A percentile compares a stretch with the other conserved stretches of the same genome.
These are phyloP conservation scores for Cynopterus sphinx DNA, from an alignment of 2,797 vertebrate species.

Conservation along the genomic window DNA sequence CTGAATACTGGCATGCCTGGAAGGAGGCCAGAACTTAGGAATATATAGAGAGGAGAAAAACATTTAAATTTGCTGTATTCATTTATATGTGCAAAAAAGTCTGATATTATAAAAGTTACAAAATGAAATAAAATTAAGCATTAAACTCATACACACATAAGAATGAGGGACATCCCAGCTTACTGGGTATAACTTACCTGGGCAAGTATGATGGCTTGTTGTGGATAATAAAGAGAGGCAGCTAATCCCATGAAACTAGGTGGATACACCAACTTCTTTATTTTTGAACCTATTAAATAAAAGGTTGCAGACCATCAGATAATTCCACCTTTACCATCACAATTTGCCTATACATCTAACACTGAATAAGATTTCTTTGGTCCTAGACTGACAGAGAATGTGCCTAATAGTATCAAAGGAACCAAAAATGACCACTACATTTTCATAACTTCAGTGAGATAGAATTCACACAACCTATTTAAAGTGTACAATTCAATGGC, in stretches of 20 bases:
- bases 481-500: background rate
- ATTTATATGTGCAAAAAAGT: background rate
- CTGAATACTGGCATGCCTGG: constrained; percentile 20
- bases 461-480: constrained; percentile 43
- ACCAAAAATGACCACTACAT: background rate
- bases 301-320: constrained; percentile 49
- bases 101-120: constrained; percentile 14
- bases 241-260: constrained; percentile 90
- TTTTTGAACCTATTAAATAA: constrained; percentile 89
- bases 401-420: background rate
- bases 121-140: constrained; percentile 52
- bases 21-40: constrained; percentile 6
- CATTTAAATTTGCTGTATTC: constrained; percentile 35
- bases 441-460: background rate
- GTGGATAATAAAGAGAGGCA: constrained; percentile 95
- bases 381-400: constrained; percentile 6
- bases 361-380: background rate
- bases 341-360: constrained; percentile 9
- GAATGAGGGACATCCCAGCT: background rate
- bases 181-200: constrained; percentile 87
- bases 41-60: background rate
- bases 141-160: constrained; percentile 4
- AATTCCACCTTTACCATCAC: constrained; percentile 37
- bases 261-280: constrained; percentile 92
- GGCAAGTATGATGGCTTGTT: constrained; percentile 88